A percentile compares a stretch with the other conserved stretches of the same genome.
These are phyloP conservation scores for Elephantulus edwardii DNA, from an alignment of 2,113 vertebrate species.

Conservation along the genomic window DNA sequence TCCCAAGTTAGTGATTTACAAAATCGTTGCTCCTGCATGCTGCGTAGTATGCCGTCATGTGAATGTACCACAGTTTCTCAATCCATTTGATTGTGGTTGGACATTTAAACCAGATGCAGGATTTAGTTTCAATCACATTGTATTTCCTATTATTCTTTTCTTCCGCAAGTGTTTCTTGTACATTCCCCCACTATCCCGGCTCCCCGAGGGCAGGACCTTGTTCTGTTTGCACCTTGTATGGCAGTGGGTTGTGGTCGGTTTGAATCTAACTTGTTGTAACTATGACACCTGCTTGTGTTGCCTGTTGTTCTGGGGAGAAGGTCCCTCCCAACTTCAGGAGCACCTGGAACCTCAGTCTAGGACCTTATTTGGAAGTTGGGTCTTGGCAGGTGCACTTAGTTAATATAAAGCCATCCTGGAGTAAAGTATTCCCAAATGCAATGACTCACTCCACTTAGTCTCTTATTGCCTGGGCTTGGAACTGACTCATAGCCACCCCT, in stretches of 20 bases:
- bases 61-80: no score
- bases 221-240: background rate
- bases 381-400: background rate
- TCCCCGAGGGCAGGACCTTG: background rate
- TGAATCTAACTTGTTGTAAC: background rate
- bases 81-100: no score
- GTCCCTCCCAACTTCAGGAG: background rate
- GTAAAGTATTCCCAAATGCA: background rate
- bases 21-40: no score
- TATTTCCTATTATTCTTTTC: background rate
- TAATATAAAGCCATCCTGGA: background rate
- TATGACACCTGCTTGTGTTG: background rate
- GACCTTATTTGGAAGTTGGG: background rate
- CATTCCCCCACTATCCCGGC: background rate
- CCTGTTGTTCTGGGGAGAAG: background rate
- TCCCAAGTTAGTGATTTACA: no score
- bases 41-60: no score
- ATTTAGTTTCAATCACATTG: background rate
- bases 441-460: no score
- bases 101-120: background rate
- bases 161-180: background rate
- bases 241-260: background rate
- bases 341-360: background rate
- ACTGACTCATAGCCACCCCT: no score
- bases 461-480: no score